Conservation (phyloP, 2,797 vertebrate species). For the Dryobates pubescens region DNA sequence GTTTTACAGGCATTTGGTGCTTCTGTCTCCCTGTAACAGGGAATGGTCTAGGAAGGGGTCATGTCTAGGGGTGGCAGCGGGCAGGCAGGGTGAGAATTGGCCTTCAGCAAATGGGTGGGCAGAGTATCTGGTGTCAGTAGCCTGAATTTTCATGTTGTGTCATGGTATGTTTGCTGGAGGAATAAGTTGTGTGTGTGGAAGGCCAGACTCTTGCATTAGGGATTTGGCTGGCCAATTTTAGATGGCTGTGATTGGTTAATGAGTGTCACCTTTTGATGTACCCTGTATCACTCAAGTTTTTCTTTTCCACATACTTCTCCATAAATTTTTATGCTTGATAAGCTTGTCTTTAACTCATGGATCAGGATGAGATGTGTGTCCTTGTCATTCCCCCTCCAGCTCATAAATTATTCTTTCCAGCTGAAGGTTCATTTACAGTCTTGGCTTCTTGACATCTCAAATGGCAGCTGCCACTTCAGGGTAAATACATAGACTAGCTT, state of each 20-base stretch:
- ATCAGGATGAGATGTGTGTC: not conserved
- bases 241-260: not conserved
- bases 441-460: not conserved
- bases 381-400: fast-evolving
- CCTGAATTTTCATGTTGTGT: not conserved
- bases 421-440: not conserved
- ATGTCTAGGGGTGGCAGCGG: not conserved
- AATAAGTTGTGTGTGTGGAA: not conserved
- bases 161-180: not conserved
- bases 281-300: not conserved
- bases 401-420: not conserved
- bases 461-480: not conserved
- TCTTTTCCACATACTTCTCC: not conserved
- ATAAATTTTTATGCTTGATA: not conserved
- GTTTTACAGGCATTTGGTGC: fast-evolving
- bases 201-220: not conserved
- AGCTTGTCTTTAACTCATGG: not conserved
- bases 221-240: not conserved
- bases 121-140: fast-evolving
- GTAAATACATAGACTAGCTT: not conserved
- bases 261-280: not conserved
- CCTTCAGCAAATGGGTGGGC: fast-evolving
- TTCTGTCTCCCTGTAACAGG: fast-evolving
- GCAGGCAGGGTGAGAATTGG: not conserved
- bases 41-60: fast-evolving